A percentile compares a stretch with the other conserved stretches of the same genome.
These are phyloP conservation scores for Ciconia stormi DNA, from an alignment of 2,113 vertebrate genomes.

Conservation along the genomic window DNA sequence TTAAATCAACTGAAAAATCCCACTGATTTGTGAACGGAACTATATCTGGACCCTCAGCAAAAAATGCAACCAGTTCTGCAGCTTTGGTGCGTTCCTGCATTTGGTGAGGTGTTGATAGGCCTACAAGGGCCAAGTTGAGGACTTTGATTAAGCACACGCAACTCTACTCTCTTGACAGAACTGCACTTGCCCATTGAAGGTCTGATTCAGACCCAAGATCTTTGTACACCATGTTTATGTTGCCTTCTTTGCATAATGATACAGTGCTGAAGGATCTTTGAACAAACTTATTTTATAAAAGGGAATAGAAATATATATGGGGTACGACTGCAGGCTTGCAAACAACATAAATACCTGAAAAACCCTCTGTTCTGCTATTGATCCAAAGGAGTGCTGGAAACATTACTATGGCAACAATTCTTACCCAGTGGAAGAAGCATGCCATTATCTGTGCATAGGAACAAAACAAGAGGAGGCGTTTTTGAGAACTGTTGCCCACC, in stretches of 20 bases:
- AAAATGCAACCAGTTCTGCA: neutral
- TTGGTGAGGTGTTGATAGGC: neutral
- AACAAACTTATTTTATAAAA: constrained; percentile 24
- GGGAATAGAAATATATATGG: neutral
- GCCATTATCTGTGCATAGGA: constrained; percentile 58
- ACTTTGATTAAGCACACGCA: neutral
- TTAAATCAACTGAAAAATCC: neutral
- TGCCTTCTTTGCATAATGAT: neutral
- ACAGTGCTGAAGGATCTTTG: neutral
- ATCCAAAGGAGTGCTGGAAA: constrained; percentile 68
- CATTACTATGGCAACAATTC: constrained; percentile 77
- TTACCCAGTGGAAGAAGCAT: constrained; percentile 53
- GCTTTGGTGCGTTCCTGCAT: neutral
- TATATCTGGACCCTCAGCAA: neutral
- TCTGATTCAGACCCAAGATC: neutral
- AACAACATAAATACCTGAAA: constrained; percentile 57
- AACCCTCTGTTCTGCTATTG: constrained; percentile 65
- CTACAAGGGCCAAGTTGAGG: neutral
- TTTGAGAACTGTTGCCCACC: constrained; percentile 15
- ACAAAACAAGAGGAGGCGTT: constrained; percentile 41
- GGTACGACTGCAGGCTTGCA: constrained; percentile 8
- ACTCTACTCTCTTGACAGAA: neutral
- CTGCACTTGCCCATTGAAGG: neutral
- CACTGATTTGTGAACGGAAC: neutral
- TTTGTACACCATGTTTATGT: neutral